Conservation (phyloP, 2,888 invertebrate genomes). For the Poecilobothrus nobilitatus region DNA sequence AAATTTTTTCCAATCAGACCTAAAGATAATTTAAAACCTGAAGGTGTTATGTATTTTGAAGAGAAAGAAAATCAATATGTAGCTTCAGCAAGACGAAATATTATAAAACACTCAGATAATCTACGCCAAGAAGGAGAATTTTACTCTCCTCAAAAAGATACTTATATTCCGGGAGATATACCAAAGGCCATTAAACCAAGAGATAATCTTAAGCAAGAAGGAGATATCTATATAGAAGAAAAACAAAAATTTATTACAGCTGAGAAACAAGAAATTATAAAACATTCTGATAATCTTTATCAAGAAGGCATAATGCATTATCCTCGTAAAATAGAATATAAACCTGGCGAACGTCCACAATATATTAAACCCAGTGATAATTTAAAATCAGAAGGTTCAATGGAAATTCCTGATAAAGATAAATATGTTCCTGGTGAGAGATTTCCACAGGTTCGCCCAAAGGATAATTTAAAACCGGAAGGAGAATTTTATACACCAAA, state of each 20-base stretch:
- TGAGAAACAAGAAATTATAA: constrained; percentile 32
- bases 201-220: constrained; percentile 56
- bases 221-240: constrained; percentile 46
- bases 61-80: constrained; percentile 30
- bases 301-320: constrained; percentile 52
- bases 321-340: constrained; percentile 39
- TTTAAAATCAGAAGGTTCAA: constrained; percentile 40
- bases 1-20: constrained; percentile 47
- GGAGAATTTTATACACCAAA: constrained; percentile 48
- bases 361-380: constrained; percentile 26
- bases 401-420: constrained; percentile 45
- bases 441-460: constrained; percentile 42
- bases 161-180: constrained; percentile 22
- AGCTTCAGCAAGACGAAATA: neutral
- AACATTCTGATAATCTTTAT: constrained; percentile 49
- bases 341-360: constrained; percentile 47
- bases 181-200: constrained; percentile 44
- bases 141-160: constrained; percentile 39
- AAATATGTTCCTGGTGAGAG: constrained; percentile 47
- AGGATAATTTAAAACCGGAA: constrained; percentile 50
- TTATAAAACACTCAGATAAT: constrained; percentile 40
- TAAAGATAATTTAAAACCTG: constrained; percentile 46
- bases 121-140: constrained; percentile 51
- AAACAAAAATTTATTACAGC: constrained; percentile 38
- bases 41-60: constrained; percentile 37